Evolutionary conservation across 2,113 vertebrate genomes (phyloP).

Genomic region (Neotragus moschatus): DNA sequence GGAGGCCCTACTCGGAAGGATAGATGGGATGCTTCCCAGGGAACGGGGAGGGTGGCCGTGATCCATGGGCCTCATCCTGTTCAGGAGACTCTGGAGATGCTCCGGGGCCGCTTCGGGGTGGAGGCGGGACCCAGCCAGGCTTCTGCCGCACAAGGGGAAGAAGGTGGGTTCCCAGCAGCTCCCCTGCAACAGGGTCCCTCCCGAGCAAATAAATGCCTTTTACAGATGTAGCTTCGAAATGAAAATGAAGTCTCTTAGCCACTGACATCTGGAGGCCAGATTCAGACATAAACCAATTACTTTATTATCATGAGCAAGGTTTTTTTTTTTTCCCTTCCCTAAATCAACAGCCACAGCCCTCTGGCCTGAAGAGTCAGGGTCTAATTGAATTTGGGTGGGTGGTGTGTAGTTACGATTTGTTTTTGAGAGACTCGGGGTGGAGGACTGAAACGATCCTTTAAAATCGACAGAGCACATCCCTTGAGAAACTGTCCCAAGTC

Average conservation of each 20-base stretch:
- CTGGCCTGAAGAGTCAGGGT: slow-evolving; percentile 58
- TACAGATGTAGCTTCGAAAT: slow-evolving; percentile 81
- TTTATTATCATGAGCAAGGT: slow-evolving; percentile 70
- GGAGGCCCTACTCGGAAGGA: background rate
- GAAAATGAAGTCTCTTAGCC: slow-evolving; percentile 79
- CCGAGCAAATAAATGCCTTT: slow-evolving; percentile 75
- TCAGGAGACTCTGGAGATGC: background rate
- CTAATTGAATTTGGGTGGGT: slow-evolving; percentile 69
- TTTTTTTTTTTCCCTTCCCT: slow-evolving; percentile 39
- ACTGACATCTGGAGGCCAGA: slow-evolving; percentile 91
- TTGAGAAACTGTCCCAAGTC: background rate
- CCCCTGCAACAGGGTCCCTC: slow-evolving; percentile 62
- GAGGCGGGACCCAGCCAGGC: slow-evolving; percentile 4
- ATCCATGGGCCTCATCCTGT: background rate
- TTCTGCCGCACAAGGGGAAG: background rate
- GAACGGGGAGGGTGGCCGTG: background rate
- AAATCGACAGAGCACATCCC: background rate
- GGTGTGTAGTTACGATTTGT: slow-evolving; percentile 54
- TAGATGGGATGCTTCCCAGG: background rate
- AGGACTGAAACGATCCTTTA: slow-evolving; percentile 9
- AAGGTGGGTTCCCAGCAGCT: background rate
- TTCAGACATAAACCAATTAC: slow-evolving; percentile 78
- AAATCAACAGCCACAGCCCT: slow-evolving; percentile 68
- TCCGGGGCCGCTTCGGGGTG: background rate
- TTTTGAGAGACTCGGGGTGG: slow-evolving; percentile 50